Evolutionary conservation across 2,113 vertebrate genomes (phyloP), one percentile per base, ranked within the genome.

Genomic region (Noctilio leporinus): DNA sequence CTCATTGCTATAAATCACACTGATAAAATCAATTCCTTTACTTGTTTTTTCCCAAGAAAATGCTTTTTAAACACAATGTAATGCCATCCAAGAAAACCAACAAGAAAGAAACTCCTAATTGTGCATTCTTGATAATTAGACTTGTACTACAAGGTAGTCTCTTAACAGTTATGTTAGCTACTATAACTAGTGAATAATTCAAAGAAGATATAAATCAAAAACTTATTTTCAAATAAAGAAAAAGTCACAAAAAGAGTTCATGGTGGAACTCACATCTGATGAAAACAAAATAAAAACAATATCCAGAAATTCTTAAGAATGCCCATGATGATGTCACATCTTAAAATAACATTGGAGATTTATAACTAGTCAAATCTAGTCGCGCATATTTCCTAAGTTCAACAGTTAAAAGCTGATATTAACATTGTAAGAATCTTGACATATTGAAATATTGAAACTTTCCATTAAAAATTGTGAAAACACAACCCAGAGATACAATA

Each of bases 31-130:
- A 95, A 93, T 94, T 96, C 83, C 78, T 92, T 93, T 51, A 92
- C 72, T 97, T 96, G 83, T 95, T 97, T 97, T 97, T 95, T 83
- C 76, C 65, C 64, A 90, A 94, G 89, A 93, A 97, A 96, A 91
- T 69, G 64, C 19, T 81, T 88, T 95, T 76, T 65, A 96, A 97
- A 95, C 10, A 93, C 87, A 93, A 85, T 81, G 33, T 49, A 87
- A 85, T 33, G 69, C 47, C 30, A 30, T 26, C 91, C 64, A 78
- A 95, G 62, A 97, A 97, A 93, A 92, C 10, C 26, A 86, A 11
- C 24, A 81, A 59, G 73, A 73, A 93, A 38, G 16, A 88, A 93
- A 87, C 28, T 81, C 33, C 49, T 57, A 96, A 86, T 28, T 93
- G n/a, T 75, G 14, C 16, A 86, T 53, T 93, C 47, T 55, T 90